These are phyloP conservation scores for Phytoseiulus persimilis DNA, from an alignment of 2,888 invertebrate genomes.

Conservation along the genomic window DNA sequence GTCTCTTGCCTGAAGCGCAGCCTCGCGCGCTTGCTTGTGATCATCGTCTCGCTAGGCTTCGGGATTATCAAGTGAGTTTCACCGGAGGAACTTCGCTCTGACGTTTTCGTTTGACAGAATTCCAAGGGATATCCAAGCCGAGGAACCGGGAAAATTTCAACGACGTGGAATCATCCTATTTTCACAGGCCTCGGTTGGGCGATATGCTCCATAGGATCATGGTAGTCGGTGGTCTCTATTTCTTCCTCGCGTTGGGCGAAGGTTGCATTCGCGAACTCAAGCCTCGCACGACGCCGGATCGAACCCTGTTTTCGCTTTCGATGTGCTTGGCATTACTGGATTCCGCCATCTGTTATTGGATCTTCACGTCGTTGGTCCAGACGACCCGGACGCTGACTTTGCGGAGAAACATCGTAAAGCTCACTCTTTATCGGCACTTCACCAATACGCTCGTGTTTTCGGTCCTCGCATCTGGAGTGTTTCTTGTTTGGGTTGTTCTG, in stretches of 20 bases:
- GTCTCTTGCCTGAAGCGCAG: conserved; percentile 83
- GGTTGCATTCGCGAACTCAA: conserved; percentile 66
- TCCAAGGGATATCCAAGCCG: too few relatives aligned
- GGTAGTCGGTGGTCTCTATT: conserved; percentile 72
- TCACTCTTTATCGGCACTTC: conserved; percentile 81
- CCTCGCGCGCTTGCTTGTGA: conserved; percentile 80
- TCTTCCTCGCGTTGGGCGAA: conserved; percentile 73
- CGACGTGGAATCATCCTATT: too few relatives aligned
- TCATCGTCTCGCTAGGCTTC: conserved; percentile 87
- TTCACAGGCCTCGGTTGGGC: conserved; percentile 70
- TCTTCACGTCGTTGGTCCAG: conserved; percentile 62
- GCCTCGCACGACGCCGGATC: conserved; percentile 46
- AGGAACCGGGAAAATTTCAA: too few relatives aligned
- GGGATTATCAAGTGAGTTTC: conserved; percentile 79
- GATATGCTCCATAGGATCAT: conserved; percentile 78
- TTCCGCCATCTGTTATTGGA: conserved; percentile 76
- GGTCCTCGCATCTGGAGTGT: conserved; percentile 75
- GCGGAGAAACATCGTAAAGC: conserved; percentile 77
- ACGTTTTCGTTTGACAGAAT: too few relatives aligned
- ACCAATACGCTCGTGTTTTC: conserved; percentile 86
- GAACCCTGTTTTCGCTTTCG: conserved; percentile 44
- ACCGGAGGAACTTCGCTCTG: too few relatives aligned
- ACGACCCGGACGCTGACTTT: conserved; percentile 80
- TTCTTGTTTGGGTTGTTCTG: conserved; percentile 85
- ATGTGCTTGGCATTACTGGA: conserved; percentile 59